phyloP scores from a whole-genome alignment of 2,888 invertebrate genomes.

The Aspidiotus destructor region DNA sequence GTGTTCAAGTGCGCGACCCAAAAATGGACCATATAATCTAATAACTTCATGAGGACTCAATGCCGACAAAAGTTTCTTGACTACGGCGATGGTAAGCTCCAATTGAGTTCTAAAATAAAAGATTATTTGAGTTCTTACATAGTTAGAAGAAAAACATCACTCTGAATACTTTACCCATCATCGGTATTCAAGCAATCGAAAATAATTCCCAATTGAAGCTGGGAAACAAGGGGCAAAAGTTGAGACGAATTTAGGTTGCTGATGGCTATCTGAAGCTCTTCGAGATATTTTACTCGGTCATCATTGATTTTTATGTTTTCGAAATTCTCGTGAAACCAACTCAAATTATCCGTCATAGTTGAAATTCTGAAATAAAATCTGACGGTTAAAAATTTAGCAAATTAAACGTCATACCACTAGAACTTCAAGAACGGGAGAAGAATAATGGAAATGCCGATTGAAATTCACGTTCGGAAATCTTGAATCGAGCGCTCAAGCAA shows the following conservation, averaged over 20 bases:
- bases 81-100: conserved; percentile 54
- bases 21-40: conserved; percentile 49
- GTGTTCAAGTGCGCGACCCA: conserved; percentile 49
- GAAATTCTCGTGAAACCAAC: conserved; percentile 22
- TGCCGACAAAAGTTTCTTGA: conserved; percentile 54
- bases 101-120: conserved; percentile 47
- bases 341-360: conserved; percentile 16
- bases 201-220: conserved; percentile 42
- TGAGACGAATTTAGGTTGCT: not conserved
- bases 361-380: too few species aligned
- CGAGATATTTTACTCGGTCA: conserved; percentile 15
- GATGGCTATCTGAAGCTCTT: conserved; percentile 22
- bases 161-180: conserved; percentile 42
- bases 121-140: too few species aligned
- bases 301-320: conserved; percentile 13
- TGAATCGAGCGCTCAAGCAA: too few species aligned
- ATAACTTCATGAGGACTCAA: conserved; percentile 53
- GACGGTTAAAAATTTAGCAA: too few species aligned
- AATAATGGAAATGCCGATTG: too few species aligned
- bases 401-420: too few species aligned
- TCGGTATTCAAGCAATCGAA: conserved; percentile 55
- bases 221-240: not conserved
- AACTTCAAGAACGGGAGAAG: too few species aligned
- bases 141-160: not conserved
- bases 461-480: too few species aligned